Conservation (phyloP, 1,140 invertebrate species). For the Hydropsyche tenuis region DNA sequence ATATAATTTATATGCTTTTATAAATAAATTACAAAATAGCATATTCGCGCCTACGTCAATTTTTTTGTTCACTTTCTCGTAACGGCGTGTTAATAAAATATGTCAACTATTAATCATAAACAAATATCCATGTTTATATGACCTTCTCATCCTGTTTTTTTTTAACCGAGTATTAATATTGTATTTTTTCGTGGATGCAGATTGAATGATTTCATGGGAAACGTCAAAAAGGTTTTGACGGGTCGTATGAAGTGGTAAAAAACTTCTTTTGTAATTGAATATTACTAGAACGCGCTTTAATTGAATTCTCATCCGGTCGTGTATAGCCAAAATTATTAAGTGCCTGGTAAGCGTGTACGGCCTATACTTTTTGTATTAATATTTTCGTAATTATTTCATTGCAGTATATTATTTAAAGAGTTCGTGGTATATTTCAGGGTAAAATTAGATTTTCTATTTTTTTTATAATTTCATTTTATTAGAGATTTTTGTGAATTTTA, state of each 20-base stretch:
- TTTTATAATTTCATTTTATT: too few relatives aligned
- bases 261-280: slow-evolving; percentile 9
- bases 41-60: slow-evolving; percentile 11
- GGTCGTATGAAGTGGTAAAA: background rate
- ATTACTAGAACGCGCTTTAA: slow-evolving; percentile 6
- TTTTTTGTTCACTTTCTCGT: slow-evolving; percentile 10
- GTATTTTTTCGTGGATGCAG: background rate
- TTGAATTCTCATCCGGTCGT: slow-evolving; percentile 18
- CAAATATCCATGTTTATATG: background rate
- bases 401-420: too few relatives aligned
- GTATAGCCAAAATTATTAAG: slow-evolving; percentile 1
- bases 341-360: background rate
- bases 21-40: slow-evolving; percentile 5
- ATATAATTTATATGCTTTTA: slow-evolving; percentile 12
- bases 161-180: background rate
- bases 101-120: slow-evolving; percentile 18
- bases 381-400: too few relatives aligned
- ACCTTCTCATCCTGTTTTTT: background rate
- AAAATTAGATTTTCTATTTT: background rate
- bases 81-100: slow-evolving; percentile 12
- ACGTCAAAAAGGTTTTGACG: slow-evolving; percentile 3
- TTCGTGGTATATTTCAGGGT: background rate
- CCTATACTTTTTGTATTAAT: too few relatives aligned
- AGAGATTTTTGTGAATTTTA: too few relatives aligned
- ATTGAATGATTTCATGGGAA: background rate